Evolutionary conservation across 2,113 vertebrate genomes (phyloP).

Genomic region (Rhinoderma darwinii): DNA sequence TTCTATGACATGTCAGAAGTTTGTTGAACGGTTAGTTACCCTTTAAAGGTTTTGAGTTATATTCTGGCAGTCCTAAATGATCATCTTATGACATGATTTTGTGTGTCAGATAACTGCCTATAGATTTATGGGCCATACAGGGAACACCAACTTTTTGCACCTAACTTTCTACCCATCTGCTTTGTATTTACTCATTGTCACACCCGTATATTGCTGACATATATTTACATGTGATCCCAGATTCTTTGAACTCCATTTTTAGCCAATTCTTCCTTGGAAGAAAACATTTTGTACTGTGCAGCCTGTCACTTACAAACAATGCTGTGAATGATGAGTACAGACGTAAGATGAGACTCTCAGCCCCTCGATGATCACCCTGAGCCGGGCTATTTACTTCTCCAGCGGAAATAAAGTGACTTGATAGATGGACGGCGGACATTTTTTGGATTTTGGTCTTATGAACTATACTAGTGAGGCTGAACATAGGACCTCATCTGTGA

Average conservation of each 20-base stretch:
- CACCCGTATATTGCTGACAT: not conserved
- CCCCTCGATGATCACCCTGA: not conserved
- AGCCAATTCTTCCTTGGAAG: slow-evolving; percentile 22
- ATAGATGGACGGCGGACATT: not conserved
- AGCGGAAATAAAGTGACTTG: not conserved
- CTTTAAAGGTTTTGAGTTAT: no score
- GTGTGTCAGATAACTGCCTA: not conserved
- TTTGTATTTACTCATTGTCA: slow-evolving; percentile 44
- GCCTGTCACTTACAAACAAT: slow-evolving; percentile 29
- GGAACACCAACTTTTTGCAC: not conserved
- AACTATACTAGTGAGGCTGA: not conserved
- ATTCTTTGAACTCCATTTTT: slow-evolving; percentile 33
- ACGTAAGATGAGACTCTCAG: slow-evolving; percentile 19
- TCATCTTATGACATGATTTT: not conserved
- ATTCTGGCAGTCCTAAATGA: no score
- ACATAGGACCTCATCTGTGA: slow-evolving; percentile 8
- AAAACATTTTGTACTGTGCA: slow-evolving; percentile 51
- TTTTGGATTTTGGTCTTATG: not conserved
- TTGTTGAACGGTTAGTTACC: no score
- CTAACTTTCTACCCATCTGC: slow-evolving; percentile 35
- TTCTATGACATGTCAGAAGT: no score
- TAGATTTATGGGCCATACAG: slow-evolving; percentile 26
- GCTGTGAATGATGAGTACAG: not conserved
- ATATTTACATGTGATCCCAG: slow-evolving; percentile 33
- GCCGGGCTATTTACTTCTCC: not conserved